Evolutionary conservation across 2,113 vertebrate genomes (phyloP), one percentile per base, ranked within the genome.

Genomic region (Sander lucioperca): DNA sequence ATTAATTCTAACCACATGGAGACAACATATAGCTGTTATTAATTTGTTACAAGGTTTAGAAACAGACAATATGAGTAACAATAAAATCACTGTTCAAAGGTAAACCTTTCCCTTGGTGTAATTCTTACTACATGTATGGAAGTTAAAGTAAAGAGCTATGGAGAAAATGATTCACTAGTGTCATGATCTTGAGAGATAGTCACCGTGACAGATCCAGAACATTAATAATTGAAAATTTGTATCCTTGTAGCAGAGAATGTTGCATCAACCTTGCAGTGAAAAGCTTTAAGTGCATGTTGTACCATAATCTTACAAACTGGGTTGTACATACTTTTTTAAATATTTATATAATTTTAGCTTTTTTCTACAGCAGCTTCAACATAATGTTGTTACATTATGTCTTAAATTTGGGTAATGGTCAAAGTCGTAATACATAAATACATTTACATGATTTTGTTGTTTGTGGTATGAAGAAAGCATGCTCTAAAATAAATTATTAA

Each of bases 151-250:
- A 11, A 47, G 16, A 61, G 11, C 69, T 6, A 6, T 16, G 18
- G 9, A 62, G 19, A 1, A 43, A 39, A 62, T 70, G 2, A 16
- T 56, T 23, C 10, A 15, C 4, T 7, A 3, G 6, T 48, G 56
- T n/a, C 23, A 14, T 47, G 57, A 61, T 61, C 56, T 73, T 61
- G 18, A 73, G 39, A 48, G 39, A 61, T 59, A 45, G 10, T 43
- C 53, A 45, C 0, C 0, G 1, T 39, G 30, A 57, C 6, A 11
- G 4, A 43, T 18, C n/a, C 3, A 43, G n/a, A 45, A 57, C 5
- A 6, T 8, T 58, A 71, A 12, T 57, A 1, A 43, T 1, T 25
- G 5, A 48, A 30, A 30, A 72, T 59, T 12, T 61, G 25, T 74
- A 11, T 61, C 0, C 1, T 74, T 53, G 19, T 39, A 16, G 56